Base-by-base conservation (phyloP, 2,888 invertebrate species). In the Lutraria lutraria region DNA sequence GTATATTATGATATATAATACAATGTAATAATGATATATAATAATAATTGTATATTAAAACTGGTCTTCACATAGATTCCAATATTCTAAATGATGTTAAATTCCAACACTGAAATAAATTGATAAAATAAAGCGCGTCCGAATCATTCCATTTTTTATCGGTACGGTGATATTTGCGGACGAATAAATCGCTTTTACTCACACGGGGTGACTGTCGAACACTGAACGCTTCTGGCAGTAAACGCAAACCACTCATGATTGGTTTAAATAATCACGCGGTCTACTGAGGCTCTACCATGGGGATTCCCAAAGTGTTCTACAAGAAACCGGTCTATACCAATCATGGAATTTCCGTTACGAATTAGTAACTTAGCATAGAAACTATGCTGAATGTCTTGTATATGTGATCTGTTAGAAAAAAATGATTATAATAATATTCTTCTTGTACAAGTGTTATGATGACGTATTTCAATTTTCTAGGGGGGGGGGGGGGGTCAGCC, bases 181-280 rank as follows among this genome's bases (percentile, higher is more conserved):
- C 34, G 53, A 52, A 53, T 81, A 54, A n/a, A 81, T 81, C 0
- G 13, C 1, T 3, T 31, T 34, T 52, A 76, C 84, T 84, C 54
- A 84, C 84, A 25, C 13, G 68, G 84, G n/a, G 76, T 84, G 84
- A 84, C 84, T 84, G 84, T 76, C 84, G 76, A 79, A 84, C 76
- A 19, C 76, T 52, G 29, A 84, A 52, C 54, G 52, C 76, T 76
- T 53, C 76, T 72, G 68, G 72, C 84, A 84, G 84, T 84, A 76
- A 76, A 16, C 25, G 21, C 4, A 76, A 76, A 83, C 10, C 13
- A 10, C 15, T 54, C 12, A 29, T 29, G 76, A 76, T 84, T 76
- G 76, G 84, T 79, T 76, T 84, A 84, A 84, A 84, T 84, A 84
- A 84, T 84, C 84, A 84, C 84, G 84, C 53, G 84, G 84, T 76